phyloP scores from a whole-genome alignment of 2,888 invertebrate genomes.

The Seira ritae region DNA sequence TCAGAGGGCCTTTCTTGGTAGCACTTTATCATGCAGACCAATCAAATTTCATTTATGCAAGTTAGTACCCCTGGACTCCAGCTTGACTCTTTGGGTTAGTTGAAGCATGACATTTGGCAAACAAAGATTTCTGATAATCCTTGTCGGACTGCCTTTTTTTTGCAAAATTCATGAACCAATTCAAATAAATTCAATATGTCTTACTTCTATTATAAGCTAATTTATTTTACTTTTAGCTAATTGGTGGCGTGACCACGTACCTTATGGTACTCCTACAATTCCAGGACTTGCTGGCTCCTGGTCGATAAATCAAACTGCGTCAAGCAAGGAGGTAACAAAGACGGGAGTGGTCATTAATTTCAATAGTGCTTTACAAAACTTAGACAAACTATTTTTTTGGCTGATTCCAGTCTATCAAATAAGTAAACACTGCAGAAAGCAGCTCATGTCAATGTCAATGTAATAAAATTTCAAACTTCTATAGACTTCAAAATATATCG shows the following conservation, averaged over 20 bases:
- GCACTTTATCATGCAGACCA: conserved; percentile 30
- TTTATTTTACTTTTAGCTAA: conserved; percentile 32
- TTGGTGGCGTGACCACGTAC: conserved; percentile 48
- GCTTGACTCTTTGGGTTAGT: conserved; percentile 38
- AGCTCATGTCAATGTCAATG: background rate
- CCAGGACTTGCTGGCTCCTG: conserved; percentile 23
- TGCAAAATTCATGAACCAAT: background rate
- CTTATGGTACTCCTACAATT: conserved; percentile 47
- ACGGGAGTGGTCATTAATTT: too few species aligned
- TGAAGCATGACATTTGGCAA: background rate
- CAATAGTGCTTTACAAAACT: too few species aligned
- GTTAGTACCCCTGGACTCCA: conserved; percentile 21
- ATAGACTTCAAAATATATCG: background rate
- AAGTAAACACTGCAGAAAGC: background rate
- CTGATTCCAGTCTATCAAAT: too few species aligned
- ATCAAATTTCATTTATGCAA: conserved; percentile 38
- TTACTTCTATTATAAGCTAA: too few species aligned
- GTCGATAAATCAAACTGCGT: background rate
- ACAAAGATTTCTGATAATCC: background rate
- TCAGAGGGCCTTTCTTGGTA: conserved; percentile 31
- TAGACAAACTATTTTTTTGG: too few species aligned
- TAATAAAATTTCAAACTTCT: background rate
- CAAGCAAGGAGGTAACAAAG: too few species aligned
- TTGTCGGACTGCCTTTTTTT: background rate
- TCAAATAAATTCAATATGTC: background rate